A percentile compares a stretch with the other conserved stretches of the same genome.
phyloP scores from a whole-genome alignment of 2,888 invertebrate genomes.

The Sepiola atlantica region DNA sequence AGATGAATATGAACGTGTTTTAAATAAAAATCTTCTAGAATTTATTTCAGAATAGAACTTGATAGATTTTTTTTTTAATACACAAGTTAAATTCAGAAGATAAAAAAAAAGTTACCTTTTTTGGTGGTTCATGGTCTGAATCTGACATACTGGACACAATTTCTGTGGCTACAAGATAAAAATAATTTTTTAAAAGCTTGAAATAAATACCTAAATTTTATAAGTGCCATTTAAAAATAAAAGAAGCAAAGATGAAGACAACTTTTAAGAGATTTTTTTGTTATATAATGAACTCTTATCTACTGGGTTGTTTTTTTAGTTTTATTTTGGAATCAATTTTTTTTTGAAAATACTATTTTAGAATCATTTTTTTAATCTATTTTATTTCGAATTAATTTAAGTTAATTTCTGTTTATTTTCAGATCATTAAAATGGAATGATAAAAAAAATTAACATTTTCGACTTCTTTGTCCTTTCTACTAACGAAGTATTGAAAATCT shows the following conservation, averaged over 20 bases:
- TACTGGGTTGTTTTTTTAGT: not conserved
- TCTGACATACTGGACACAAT: constrained; percentile 16
- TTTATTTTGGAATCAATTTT: too few species aligned
- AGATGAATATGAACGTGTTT: not conserved
- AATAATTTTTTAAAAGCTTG: not conserved
- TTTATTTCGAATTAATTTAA: too few species aligned
- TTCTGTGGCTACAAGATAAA: constrained; percentile 32
- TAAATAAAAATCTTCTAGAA: not conserved
- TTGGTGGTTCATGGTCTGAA: not conserved
- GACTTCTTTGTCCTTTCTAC: too few species aligned
- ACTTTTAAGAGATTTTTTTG: not conserved
- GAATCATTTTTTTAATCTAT: too few species aligned
- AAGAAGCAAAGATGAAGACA: not conserved
- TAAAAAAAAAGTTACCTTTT: not conserved
- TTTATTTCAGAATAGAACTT: not conserved
- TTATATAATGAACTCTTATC: not conserved
- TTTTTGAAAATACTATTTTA: too few species aligned
- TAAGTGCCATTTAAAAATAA: not conserved
- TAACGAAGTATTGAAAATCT: too few species aligned
- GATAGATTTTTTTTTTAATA: not conserved
- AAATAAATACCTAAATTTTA: not conserved
- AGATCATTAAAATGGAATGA: too few species aligned
- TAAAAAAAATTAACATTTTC: too few species aligned
- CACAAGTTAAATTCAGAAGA: not conserved
- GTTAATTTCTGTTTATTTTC: too few species aligned